A percentile compares a stretch with the other conserved stretches of the same genome.
phyloP scores from a whole-genome alignment of 2,797 vertebrate genomes.

The Melopsittacus undulatus region DNA sequence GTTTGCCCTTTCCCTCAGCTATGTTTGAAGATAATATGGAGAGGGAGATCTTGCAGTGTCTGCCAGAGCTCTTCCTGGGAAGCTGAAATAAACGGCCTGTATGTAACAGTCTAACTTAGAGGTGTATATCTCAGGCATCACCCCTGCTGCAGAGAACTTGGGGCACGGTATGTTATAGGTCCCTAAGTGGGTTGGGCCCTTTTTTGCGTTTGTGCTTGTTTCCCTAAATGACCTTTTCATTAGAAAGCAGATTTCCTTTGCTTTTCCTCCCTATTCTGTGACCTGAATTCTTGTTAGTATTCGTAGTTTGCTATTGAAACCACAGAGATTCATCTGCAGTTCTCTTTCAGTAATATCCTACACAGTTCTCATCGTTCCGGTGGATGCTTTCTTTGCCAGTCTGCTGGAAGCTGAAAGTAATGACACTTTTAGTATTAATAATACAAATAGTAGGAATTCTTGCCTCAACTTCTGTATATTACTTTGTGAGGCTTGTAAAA shows the following conservation, averaged over 20 bases:
- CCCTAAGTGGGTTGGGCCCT: not conserved
- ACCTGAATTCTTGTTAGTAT: not conserved
- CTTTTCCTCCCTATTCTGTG: not conserved
- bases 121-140: not conserved
- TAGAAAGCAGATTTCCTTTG: not conserved
- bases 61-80: constrained; percentile 39
- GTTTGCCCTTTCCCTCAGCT: constrained; percentile 81
- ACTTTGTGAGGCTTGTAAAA: not conserved
- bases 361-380: rapidly evolving
- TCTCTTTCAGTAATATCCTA: not conserved
- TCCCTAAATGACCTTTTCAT: not conserved
- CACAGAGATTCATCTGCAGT: not conserved
- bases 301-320: not conserved
- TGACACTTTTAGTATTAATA: not conserved
- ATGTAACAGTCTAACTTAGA: not conserved
- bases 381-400: not conserved
- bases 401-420: not conserved
- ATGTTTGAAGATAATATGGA: constrained; percentile 75
- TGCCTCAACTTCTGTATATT: not conserved
- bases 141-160: not conserved
- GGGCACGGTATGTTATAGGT: not conserved
- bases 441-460: not conserved
- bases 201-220: not conserved
- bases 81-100: not conserved
- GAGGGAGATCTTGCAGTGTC: constrained; percentile 51